Conservation (phyloP, 2,888 invertebrate species). For the Stenodera caucasica region DNA sequence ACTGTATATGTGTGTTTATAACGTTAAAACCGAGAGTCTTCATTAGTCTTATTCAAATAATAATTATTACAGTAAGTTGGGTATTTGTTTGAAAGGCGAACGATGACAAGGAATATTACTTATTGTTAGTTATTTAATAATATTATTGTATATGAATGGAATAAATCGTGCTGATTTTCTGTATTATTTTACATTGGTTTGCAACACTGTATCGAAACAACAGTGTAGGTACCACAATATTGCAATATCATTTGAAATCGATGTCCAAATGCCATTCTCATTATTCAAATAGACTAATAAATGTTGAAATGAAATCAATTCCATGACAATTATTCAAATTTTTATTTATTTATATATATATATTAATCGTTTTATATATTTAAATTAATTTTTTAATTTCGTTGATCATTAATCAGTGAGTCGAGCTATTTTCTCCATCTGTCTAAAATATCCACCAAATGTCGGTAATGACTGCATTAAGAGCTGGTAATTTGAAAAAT, state of each 20-base stretch:
- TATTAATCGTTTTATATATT: too few relatives aligned
- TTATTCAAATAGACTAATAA: constrained; percentile 37
- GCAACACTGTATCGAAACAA: constrained; percentile 38
- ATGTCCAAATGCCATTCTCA: constrained; percentile 45
- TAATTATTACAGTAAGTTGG: constrained; percentile 6
- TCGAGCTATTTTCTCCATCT: constrained; percentile 27
- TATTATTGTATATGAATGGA: neutral
- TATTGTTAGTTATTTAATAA: neutral
- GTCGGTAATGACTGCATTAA: constrained; percentile 47
- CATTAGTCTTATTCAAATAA: constrained; percentile 19
- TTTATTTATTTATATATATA: too few relatives aligned
- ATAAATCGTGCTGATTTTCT: neutral
- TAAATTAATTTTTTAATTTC: constrained; percentile 42
- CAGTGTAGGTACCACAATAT: constrained; percentile 37
- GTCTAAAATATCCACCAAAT: constrained; percentile 45
- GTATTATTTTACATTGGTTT: constrained; percentile 23
- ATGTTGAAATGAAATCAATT: constrained; percentile 19
- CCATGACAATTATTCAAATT: neutral
- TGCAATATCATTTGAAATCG: constrained; percentile 41
- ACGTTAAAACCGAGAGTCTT: neutral
- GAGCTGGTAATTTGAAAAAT: constrained; percentile 48
- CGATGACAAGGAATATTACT: neutral
- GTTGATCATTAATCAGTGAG: constrained; percentile 33
- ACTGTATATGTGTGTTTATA: neutral
- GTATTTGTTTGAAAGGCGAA: neutral